Conservation (phyloP, 2,888 invertebrate species). For the Masnerella sp. region DNA sequence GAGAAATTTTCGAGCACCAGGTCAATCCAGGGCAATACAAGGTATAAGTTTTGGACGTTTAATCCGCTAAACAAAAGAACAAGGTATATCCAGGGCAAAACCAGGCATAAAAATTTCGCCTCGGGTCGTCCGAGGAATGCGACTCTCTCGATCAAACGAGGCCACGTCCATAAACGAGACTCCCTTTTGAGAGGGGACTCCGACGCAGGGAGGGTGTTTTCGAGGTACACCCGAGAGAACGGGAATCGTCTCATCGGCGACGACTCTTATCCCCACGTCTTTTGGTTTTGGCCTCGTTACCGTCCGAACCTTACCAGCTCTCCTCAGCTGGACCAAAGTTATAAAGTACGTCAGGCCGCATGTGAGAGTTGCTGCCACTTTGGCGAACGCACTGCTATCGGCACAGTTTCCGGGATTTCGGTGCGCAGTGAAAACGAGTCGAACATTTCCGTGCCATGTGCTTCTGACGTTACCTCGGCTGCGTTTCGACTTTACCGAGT, state of each 20-base stretch:
- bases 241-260: constrained; percentile 47
- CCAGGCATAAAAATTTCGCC: too few species aligned
- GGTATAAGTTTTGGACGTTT: too few species aligned
- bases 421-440: constrained; percentile 54
- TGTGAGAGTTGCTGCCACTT: constrained; percentile 72
- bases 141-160: constrained; percentile 59
- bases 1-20: too few species aligned
- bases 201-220: constrained; percentile 50
- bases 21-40: too few species aligned
- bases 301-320: constrained; percentile 57
- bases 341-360: constrained; percentile 73
- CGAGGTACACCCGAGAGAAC: constrained; percentile 52
- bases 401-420: constrained; percentile 63
- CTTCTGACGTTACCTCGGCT: constrained; percentile 58
- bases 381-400: constrained; percentile 70
- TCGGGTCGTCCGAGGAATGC: constrained; percentile 50
- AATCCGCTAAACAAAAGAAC: too few species aligned
- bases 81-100: too few species aligned
- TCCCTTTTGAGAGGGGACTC: constrained; percentile 44
- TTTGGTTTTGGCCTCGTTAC: constrained; percentile 74
- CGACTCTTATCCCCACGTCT: constrained; percentile 58
- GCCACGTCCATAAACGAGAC: constrained; percentile 53
- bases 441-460: constrained; percentile 62
- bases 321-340: constrained; percentile 71
- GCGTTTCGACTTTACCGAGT: too few species aligned